Evolutionary conservation across 2,888 invertebrate species (phyloP), one percentile per base, ranked within the genome.

Genomic region (Copidosoma aretas): DNA sequence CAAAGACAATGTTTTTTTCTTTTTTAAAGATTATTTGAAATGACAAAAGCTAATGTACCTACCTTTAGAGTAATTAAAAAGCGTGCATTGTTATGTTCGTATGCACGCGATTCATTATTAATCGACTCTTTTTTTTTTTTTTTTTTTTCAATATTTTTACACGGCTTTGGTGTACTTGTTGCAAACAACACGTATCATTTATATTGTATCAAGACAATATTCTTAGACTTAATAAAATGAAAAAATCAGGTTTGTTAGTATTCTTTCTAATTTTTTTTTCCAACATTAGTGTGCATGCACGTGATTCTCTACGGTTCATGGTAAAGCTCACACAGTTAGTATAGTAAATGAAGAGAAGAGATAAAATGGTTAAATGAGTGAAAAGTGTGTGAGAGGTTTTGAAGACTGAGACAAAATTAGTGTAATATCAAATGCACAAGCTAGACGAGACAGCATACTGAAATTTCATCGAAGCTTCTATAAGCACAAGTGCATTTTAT

Each of bases 191-290:
- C 2, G 54, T 51, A 52, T 57, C n/a, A 24, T n/a, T 49, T 52
- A 41, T 46, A 21, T 41, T 41, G 21, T 60, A 62, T 22, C 53
- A 60, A 54, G 56, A 51, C 10, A 59, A 32, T 59, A 32, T 3
- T 22, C 19, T 62, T 53, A 32, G n/a, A 54, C 46, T 43, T 22
- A 53, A 63, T 60, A 54, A 60, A 49, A 19, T 8, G 32, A 32
- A 56, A 65, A 68, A 68, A 68, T 71, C 71, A 71, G 71, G 71
- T 71, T 71, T 71, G 71, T 68, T 71, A 71, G 61, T 60, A 21
- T 39, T 56, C 57, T 46, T 12, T 46, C 12, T 46, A 8, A 8
- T 15, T 17, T 46, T 14, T 15, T 46, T 46, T 15, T 46, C 12
- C 22, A 60, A 60, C 39, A 46, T 56, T 56, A 62, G 57, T 63